phyloP scores from a whole-genome alignment of 2,113 vertebrate species.

The Macrotis lagotis region DNA sequence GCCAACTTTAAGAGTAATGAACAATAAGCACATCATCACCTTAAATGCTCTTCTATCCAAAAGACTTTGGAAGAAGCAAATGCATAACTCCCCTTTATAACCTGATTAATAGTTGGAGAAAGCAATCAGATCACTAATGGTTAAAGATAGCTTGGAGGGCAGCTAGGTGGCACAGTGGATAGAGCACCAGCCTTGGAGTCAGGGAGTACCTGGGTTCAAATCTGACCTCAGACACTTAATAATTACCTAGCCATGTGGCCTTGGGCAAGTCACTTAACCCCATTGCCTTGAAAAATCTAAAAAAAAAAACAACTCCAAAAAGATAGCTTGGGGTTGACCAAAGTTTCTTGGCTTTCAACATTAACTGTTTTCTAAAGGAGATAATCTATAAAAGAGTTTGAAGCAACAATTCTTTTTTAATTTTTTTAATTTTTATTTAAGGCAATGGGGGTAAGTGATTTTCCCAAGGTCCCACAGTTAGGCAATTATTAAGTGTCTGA shows the following conservation, averaged over 20 bases:
- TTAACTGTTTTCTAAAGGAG: slow-evolving; percentile 76
- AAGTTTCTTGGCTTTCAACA: slow-evolving; percentile 77
- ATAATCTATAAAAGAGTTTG: slow-evolving; percentile 74
- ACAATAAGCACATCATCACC: slow-evolving; percentile 57
- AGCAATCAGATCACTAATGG: slow-evolving; percentile 57
- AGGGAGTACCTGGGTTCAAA: too few relatives aligned
- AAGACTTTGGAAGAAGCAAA: slow-evolving; percentile 12
- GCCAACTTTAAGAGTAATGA: slow-evolving; percentile 73
- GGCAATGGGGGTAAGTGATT: too few relatives aligned
- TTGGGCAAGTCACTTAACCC: too few relatives aligned
- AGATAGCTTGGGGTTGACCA: slow-evolving; percentile 69
- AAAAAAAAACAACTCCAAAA: too few relatives aligned
- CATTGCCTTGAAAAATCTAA: too few relatives aligned
- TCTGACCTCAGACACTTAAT: too few relatives aligned
- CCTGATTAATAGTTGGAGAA: slow-evolving; percentile 42
- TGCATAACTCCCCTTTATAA: slow-evolving; percentile 38
- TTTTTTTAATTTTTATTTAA: too few relatives aligned
- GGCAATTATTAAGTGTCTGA: too few relatives aligned
- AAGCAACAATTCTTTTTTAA: slow-evolving; percentile 74
- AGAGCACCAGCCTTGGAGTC: too few relatives aligned
- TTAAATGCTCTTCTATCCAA: slow-evolving; percentile 49
- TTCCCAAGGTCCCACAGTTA: too few relatives aligned
- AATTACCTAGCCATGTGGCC: too few relatives aligned
- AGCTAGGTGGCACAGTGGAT: too few relatives aligned
- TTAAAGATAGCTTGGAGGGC: slow-evolving; percentile 72